Percentiles rank a stretch among this genome's conserved stretches.
phyloP scores from a whole-genome alignment of 2,888 invertebrate genomes.

The Mycalesis mineus region DNA sequence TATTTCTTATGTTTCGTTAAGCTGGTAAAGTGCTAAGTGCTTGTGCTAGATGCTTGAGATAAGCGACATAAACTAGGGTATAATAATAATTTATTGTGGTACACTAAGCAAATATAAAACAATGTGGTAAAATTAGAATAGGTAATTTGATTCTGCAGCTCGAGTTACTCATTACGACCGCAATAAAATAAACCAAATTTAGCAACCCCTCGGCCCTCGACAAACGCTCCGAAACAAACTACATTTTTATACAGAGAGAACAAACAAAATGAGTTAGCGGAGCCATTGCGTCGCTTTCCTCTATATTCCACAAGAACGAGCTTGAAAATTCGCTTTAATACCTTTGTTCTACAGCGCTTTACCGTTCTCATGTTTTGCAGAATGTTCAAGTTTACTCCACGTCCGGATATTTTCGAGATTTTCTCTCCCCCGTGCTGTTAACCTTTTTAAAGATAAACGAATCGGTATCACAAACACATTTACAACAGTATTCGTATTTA shows the following conservation, averaged over 20 bases:
- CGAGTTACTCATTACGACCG: slow-evolving; percentile 11
- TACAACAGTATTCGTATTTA: neutral
- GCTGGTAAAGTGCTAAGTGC: too few relatives aligned
- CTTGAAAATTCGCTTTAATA: slow-evolving; percentile 74
- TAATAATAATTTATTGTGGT: neutral
- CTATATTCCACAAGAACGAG: slow-evolving; percentile 58
- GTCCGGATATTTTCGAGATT: slow-evolving; percentile 45
- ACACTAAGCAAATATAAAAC: neutral
- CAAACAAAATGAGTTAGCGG: slow-evolving; percentile 72
- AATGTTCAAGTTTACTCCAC: slow-evolving; percentile 59
- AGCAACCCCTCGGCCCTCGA: slow-evolving; percentile 37
- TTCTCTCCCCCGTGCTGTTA: slow-evolving; percentile 44
- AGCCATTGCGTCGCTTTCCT: slow-evolving; percentile 63
- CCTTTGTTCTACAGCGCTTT: slow-evolving; percentile 73
- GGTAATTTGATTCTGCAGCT: slow-evolving; percentile 12
- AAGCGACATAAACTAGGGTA: neutral
- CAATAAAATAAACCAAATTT: slow-evolving; percentile 18
- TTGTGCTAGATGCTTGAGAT: too few relatives aligned
- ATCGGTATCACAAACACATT: slow-evolving; percentile 20
- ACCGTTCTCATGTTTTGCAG: slow-evolving; percentile 61
- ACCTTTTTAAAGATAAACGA: slow-evolving; percentile 32
- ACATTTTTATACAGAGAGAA: slow-evolving; percentile 66
- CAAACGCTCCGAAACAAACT: slow-evolving; percentile 64
- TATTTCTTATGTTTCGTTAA: too few relatives aligned
- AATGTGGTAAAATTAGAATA: neutral